Base-by-base conservation (phyloP, 2,888 invertebrate species). In the Cataglyphis rosenhaueri region DNA sequence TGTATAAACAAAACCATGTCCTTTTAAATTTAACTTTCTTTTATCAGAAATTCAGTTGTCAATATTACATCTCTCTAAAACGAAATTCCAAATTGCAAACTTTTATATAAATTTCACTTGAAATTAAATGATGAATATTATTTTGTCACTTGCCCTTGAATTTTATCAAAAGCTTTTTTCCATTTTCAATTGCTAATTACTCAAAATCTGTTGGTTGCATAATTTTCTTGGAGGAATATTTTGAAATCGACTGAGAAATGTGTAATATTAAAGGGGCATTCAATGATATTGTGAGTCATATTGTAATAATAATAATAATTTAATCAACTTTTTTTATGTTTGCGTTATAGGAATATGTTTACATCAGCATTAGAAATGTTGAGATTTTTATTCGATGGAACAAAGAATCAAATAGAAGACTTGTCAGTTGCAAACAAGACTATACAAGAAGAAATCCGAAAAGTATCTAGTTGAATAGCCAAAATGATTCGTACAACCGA, bases 281-380 rank as follows among this genome's bases (percentile, higher is more conserved):
- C 9, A 18, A 32, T 61, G 32, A 9, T 35, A 35, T 61, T 61
- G n/a, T 61, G 32, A 61, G 8, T 0, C 18, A 15, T 18, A 15
- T n/a, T 61, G 18, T 32, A 61, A n/a, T 52, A 52, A n/a, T 52
- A 52, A 52, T 52, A 52, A n/a, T 52, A 48, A 6, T 15, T 44
- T 62, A 1, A 75, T 3, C 5, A 48, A n/a, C 15, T 48, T 62
- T 75, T 25, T 5, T 18, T 9, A 74, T 18, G n/a, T 29, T 32
- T 68, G 18, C 48, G 12, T 85, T 82, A 38, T 61, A 86, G 84
- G 25, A 83, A 70, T 41, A 74, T 87, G 55, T 85, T 88, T 12
- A 81, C 84, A 2, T 79, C 73, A 32, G 83, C 83, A 3, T 82
- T 85, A 48, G 84, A 86, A 61, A 79, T 78, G 2, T 55, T 76